Evolutionary conservation across 2,797 vertebrate genomes (phyloP), one percentile per base, ranked within the genome.

Genomic region (Crax fasciolata): DNA sequence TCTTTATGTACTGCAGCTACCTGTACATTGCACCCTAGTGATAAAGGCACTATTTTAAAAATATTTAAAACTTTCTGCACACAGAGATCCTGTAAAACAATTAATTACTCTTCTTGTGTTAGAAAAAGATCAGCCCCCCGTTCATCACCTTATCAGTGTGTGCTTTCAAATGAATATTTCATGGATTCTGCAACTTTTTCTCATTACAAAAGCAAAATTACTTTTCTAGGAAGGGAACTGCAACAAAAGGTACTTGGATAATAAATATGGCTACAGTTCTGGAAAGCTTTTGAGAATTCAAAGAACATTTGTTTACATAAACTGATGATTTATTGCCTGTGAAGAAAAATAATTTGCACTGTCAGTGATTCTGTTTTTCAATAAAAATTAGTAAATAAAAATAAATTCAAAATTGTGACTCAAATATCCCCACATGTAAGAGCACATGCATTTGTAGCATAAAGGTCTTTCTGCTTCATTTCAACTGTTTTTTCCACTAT

Each of bases 381-480:
- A 96, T 91, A 94, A 95, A 96, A 97, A 97, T 93, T 84, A 92
- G 93, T 78, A 95, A 59, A 92, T 94, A 97, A 97, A 97, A 97
- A 88, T 93, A 93, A 57, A 57, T 82, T 66, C 0, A 0, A 82
- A 93, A 89, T 58, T 72, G 28, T 67, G 70, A 73, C 65, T 93
- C 73, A 63, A 81, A 88, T 46, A 94, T 49, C 52, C 70, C 28
- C 57, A 68, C 17, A 54, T n/a, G 54, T 55, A 55, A 77, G 92
- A 87, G 16, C 66, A 68, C n/a, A 35, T 9, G 61, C 24, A 68
- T 78, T 76, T 79, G 19, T 41, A 88, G 90, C 27, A 86, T 27
- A 82, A 90, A 88, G 52, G 6, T 51, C 68, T 75, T 95, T 87
- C 52, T 68, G 61, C 57, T 72, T 65, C 57, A 58, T 17, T 90